These are phyloP conservation scores for Caretta caretta DNA, from an alignment of 2,113 vertebrate genomes.

Conservation along the genomic window DNA sequence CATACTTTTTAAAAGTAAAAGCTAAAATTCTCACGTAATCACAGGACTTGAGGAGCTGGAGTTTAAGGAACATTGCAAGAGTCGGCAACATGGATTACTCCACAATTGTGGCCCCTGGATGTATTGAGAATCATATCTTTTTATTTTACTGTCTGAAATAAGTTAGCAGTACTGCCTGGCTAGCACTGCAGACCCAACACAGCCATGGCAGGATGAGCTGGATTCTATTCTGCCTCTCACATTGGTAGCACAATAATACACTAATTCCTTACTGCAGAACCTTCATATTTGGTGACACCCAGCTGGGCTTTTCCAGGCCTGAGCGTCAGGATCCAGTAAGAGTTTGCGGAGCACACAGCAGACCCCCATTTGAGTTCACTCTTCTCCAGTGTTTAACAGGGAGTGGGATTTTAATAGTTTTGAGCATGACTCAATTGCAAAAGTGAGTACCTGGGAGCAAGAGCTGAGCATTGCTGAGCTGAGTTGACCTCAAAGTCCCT, in stretches of 20 bases:
- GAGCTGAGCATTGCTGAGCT: background rate
- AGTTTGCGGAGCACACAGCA: background rate
- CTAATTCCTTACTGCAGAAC: background rate
- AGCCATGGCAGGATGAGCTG: background rate
- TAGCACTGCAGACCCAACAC: accelerated
- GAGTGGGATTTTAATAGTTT: background rate
- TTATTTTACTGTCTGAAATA: background rate
- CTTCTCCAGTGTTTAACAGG: background rate
- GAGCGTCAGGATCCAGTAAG: background rate
- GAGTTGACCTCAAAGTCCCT: background rate
- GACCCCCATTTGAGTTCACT: background rate
- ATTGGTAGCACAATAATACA: background rate
- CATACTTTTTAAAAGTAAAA: background rate
- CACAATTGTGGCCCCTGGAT: background rate
- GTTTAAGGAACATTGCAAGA: background rate
- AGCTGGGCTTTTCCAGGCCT: background rate
- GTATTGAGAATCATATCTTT: background rate
- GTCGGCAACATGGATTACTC: background rate
- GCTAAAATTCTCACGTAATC: background rate
- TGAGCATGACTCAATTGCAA: background rate
- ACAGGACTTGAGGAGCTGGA: background rate
- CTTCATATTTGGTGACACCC: background rate
- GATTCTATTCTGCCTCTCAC: background rate
- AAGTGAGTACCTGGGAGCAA: background rate
- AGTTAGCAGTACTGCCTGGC: background rate